Evolutionary conservation across 2,113 vertebrate species (phyloP).

Genomic region (Plestiodon gilberti): DNA sequence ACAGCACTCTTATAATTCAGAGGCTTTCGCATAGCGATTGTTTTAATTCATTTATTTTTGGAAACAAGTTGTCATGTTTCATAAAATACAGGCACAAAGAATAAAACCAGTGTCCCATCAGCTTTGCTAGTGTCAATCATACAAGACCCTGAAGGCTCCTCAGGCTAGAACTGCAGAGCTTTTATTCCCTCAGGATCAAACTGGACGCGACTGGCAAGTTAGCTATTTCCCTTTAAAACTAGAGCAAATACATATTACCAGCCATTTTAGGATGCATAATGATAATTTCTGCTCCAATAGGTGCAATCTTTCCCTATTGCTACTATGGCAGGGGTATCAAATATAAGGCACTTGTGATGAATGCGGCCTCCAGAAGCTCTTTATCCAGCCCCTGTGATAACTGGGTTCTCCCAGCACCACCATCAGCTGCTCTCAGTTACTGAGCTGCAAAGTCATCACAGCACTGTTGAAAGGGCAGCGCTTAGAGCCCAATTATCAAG

Average conservation of each 20-base stretch:
- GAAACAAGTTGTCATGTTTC: rapidly evolving
- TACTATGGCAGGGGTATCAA: too few species aligned
- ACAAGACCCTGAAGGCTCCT: neutral
- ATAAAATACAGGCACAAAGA: neutral
- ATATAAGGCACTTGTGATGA: too few species aligned
- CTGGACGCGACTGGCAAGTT: neutral
- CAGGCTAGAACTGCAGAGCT: neutral
- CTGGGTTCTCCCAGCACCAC: too few species aligned
- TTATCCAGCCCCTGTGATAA: too few species aligned
- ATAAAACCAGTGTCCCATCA: neutral
- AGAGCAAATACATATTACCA: neutral
- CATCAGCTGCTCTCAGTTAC: too few species aligned
- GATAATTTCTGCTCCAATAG: neutral
- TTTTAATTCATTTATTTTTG: neutral
- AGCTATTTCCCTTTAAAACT: neutral
- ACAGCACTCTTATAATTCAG: rapidly evolving
- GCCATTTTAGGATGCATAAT: neutral
- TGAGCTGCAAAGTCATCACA: too few species aligned
- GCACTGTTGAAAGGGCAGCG: too few species aligned
- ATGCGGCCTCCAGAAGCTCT: too few species aligned
- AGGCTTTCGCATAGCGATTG: neutral
- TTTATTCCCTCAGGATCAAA: neutral
- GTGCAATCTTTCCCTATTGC: neutral
- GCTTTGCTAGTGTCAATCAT: neutral
- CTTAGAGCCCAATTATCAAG: too few species aligned